A percentile compares a stretch with the other conserved stretches of the same genome.
phyloP scores from a whole-genome alignment of 2,888 invertebrate genomes.

The Heliothis peltigera region DNA sequence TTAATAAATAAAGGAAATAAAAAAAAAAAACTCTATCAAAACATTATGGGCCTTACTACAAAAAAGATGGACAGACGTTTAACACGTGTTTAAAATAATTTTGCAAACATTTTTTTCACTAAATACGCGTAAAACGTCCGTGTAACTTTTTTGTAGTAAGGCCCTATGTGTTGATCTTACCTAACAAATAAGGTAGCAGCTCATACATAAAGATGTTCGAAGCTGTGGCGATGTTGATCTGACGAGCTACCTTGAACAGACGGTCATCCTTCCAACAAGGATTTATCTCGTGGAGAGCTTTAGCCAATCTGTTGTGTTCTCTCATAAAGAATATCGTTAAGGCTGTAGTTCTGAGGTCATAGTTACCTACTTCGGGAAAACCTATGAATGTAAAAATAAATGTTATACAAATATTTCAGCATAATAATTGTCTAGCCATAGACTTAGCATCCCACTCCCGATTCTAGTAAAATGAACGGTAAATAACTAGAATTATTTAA shows the following conservation, averaged over 20 bases:
- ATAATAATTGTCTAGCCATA: neutral
- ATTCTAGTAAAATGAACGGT: no score
- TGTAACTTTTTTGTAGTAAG: no score
- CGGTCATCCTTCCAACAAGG: slow-evolving; percentile 84
- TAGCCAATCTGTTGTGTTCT: slow-evolving; percentile 81
- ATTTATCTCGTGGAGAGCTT: slow-evolving; percentile 71
- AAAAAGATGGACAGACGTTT: no score
- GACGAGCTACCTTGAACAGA: slow-evolving; percentile 78
- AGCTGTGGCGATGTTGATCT: slow-evolving; percentile 79
- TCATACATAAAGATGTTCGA: slow-evolving; percentile 80
- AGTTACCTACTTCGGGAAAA: slow-evolving; percentile 75
- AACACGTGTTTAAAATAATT: no score
- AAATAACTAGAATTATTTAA: no score
- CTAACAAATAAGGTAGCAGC: slow-evolving; percentile 75
- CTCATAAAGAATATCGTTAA: slow-evolving; percentile 79
- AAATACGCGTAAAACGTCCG: no score
- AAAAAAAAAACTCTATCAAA: no score
- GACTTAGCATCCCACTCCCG: no score
- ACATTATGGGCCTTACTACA: no score
- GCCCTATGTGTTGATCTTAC: slow-evolving; percentile 68
- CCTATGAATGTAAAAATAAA: slow-evolving; percentile 55
- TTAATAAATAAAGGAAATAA: no score
- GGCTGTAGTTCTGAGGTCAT: slow-evolving; percentile 75
- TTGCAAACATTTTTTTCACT: no score
- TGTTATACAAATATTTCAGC: neutral